Base-by-base conservation (phyloP, 2,888 invertebrate genomes). In the Drosophila rubida region DNA sequence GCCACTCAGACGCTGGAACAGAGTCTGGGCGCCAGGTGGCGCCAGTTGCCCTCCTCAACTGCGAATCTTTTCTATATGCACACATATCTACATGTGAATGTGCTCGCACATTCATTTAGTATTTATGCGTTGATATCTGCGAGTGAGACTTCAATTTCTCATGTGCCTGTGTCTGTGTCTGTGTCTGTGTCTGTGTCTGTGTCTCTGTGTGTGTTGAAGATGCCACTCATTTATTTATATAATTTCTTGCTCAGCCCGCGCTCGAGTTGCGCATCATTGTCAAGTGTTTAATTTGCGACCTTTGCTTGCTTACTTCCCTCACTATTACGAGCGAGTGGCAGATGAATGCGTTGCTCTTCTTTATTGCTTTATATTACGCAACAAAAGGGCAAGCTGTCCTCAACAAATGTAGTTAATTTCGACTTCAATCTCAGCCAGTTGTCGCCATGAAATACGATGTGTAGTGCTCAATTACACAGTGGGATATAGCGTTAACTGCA, bases 111-210 rank as follows among this genome's bases (percentile, higher is more conserved):
- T 61, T 85, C 80, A 85, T 85, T 78, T 76, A 82, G 69, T 87
- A 87, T 85, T 87, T 87, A 82, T 87, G 71, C 73, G 83, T 70
- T 85, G 80, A 85, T 85, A 85, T 82, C 85, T 85, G 69, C 72
- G 77, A 80, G 64, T 78, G 60, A 83, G 81, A 70, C 73, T 80
- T 82, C 65, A 85, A 82, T 82, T 85, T 85, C 71, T 65, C 67
- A 76, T 70, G 60, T 50, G 70, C 65, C 44, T 35, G 37, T 23
- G 19, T 27, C 30, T 59, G 44, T 44, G 23, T 19, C 16, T 48
- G 49, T 50, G 22, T 46, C 50, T 53, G 27, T 45, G 41, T 58
- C 44, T 35, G 37, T 23, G 19, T 27, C 30, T 59, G 44, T 44
- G 23, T 19, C 16, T 48, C 46, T 46, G 54, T 53, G 27, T 45